Percentiles rank a stretch among this genome's conserved stretches.
These are phyloP conservation scores for Cairina moschata DNA, from an alignment of 2,113 vertebrate species.

Conservation along the genomic window DNA sequence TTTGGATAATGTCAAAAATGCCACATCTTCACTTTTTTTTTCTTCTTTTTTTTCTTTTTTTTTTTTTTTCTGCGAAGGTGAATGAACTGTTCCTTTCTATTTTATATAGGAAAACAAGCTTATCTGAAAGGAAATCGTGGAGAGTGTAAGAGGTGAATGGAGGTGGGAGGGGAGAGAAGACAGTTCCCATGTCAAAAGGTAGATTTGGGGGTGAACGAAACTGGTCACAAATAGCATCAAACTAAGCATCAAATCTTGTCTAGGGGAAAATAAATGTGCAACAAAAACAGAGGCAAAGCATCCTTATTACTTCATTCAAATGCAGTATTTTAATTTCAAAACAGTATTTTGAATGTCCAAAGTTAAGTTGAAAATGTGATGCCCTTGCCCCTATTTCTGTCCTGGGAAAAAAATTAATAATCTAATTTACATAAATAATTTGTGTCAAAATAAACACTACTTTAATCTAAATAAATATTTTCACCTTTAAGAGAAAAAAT, in stretches of 20 bases:
- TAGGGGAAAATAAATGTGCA: background rate
- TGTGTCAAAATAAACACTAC: background rate
- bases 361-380: background rate
- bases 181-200: background rate
- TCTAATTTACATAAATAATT: accelerated
- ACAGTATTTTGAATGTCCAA: background rate
- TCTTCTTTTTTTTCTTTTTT: background rate
- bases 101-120: background rate
- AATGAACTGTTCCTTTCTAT: background rate
- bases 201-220: background rate
- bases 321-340: background rate
- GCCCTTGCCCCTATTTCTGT: accelerated
- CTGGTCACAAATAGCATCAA: background rate
- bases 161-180: background rate
- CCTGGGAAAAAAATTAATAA: background rate
- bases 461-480: background rate
- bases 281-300: background rate
- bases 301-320: background rate
- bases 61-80: accelerated
- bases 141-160: accelerated
- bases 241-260: background rate
- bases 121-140: background rate
- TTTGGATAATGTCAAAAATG: background rate
- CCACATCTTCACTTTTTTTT: accelerated
- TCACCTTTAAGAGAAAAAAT: background rate